A percentile compares a stretch with the other conserved stretches of the same genome.
These are phyloP conservation scores for Scytalopus superciliaris DNA, from an alignment of 2,113 vertebrate genomes.

Conservation along the genomic window DNA sequence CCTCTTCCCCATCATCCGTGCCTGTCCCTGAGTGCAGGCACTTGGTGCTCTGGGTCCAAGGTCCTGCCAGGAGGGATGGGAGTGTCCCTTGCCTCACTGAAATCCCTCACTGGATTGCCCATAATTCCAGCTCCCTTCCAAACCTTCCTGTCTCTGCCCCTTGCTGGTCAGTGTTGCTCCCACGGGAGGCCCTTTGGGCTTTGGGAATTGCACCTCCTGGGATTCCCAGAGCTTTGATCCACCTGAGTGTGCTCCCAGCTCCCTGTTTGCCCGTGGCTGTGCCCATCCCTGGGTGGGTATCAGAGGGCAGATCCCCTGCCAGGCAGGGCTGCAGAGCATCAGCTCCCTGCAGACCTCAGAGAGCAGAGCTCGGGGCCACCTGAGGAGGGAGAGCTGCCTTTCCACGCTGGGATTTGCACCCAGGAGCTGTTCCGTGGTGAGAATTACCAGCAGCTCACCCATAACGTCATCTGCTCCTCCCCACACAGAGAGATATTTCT, in stretches of 20 bases:
- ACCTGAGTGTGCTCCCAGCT: accelerated
- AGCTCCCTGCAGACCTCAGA: background rate
- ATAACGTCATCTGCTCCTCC: background rate
- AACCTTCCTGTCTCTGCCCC: background rate
- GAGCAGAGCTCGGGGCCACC: background rate
- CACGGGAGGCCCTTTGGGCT: background rate
- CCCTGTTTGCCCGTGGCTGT: background rate
- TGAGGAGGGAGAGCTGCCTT: background rate
- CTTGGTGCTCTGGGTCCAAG: background rate
- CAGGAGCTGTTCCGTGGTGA: background rate
- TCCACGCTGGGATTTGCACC: background rate
- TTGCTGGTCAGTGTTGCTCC: background rate
- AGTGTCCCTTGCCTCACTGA: background rate
- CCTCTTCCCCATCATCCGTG: background rate
- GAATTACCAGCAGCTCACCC: background rate
- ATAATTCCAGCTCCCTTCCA: background rate
- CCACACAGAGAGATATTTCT: background rate
- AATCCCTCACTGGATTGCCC: background rate
- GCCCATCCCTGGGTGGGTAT: background rate
- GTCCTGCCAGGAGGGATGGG: background rate
- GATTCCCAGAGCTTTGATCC: background rate
- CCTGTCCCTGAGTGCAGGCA: background rate
- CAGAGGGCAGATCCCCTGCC: no score
- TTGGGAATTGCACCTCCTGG: background rate
- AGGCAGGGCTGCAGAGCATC: background rate